phyloP scores from a whole-genome alignment of 2,888 invertebrate species.

The Tachina fera region DNA sequence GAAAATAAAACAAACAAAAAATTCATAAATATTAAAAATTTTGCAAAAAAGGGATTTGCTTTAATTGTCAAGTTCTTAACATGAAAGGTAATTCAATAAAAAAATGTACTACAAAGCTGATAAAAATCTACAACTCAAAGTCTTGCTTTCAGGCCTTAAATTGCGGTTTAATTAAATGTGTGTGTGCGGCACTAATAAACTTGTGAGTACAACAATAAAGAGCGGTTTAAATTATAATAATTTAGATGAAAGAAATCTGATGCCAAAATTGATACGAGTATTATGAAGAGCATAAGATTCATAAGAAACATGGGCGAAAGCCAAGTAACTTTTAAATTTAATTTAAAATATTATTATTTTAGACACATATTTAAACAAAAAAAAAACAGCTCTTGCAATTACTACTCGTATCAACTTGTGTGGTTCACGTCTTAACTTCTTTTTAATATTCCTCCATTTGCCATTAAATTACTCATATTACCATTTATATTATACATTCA shows the following conservation, averaged over 20 bases:
- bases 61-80: constrained; percentile 31
- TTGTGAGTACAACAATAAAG: not conserved
- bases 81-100: constrained; percentile 3
- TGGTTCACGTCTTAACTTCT: not conserved
- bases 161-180: constrained; percentile 22
- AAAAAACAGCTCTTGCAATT: too few species aligned
- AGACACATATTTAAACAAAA: not conserved
- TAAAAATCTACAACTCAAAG: constrained; percentile 3
- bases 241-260: not conserved
- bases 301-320: not conserved
- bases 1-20: not conserved
- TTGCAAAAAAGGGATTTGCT: constrained; percentile 31
- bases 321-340: not conserved
- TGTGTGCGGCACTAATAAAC: constrained; percentile 2
- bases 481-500: constrained; percentile 61
- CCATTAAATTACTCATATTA: constrained; percentile 38
- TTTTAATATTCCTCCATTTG: constrained; percentile 1
- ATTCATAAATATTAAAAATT: constrained; percentile 33
- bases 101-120: constrained; percentile 1
- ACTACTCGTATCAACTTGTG: constrained; percentile 19
- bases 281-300: too few species aligned
- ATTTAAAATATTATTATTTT: not conserved
- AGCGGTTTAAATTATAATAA: not conserved
- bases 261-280: too few species aligned
- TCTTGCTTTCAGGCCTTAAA: constrained; percentile 16